A percentile compares a stretch with the other conserved stretches of the same genome.
Conservation (phyloP, 2,888 invertebrate genomes). For the Orchesella flavescens region DNA sequence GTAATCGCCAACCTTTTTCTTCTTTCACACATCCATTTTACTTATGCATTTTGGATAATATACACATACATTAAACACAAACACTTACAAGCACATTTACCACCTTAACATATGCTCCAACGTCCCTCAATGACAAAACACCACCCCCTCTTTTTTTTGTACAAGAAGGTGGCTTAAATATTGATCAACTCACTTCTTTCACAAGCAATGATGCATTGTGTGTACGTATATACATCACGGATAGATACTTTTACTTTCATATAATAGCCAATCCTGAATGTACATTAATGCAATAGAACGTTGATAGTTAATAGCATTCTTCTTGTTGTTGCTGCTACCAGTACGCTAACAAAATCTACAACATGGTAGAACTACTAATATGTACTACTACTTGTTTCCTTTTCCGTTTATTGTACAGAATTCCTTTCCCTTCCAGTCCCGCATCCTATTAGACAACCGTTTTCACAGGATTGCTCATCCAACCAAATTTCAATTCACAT, state of each 20-base stretch:
- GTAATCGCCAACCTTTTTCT: slow-evolving; percentile 39
- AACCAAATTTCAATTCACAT: slow-evolving; percentile 50
- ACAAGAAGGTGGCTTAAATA: slow-evolving; percentile 39
- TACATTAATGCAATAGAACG: not conserved
- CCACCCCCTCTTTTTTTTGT: slow-evolving; percentile 4
- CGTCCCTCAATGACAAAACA: slow-evolving; percentile 34
- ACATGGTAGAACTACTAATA: slow-evolving; percentile 13
- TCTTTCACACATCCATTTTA: slow-evolving; percentile 41
- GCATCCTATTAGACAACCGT: not conserved
- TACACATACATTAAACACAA: slow-evolving; percentile 7
- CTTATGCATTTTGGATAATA: slow-evolving; percentile 20
- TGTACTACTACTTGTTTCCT: slow-evolving; percentile 35
- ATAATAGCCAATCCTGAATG: not conserved
- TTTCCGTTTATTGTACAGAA: slow-evolving; percentile 26
- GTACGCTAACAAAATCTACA: slow-evolving; percentile 23
- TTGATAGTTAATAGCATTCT: slow-evolving; percentile 14
- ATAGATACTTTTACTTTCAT: not conserved
- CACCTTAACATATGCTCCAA: slow-evolving; percentile 4
- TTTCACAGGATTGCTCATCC: slow-evolving; percentile 57
- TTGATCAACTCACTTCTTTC: slow-evolving; percentile 50
- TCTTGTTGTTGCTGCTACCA: slow-evolving; percentile 17
- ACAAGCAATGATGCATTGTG: slow-evolving; percentile 17
- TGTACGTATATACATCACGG: not conserved
- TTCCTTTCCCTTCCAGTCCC: slow-evolving; percentile 16
- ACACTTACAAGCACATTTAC: not conserved